Evolutionary conservation across 2,797 vertebrate genomes (phyloP), one percentile per base, ranked within the genome.

Genomic region (Cephalopachus bancanus): DNA sequence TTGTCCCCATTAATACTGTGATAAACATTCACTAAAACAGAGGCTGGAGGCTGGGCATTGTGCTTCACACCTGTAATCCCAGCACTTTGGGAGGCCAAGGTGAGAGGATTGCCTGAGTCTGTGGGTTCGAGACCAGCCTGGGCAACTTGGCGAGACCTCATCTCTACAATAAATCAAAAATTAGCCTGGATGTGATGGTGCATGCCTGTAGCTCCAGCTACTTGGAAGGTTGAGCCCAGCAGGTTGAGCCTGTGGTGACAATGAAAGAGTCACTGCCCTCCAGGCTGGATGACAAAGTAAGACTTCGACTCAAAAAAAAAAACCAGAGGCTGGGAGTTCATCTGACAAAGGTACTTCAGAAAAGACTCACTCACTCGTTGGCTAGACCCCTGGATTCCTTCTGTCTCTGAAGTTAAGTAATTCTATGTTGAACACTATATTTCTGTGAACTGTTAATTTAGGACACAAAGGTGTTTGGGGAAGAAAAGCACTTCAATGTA

Each of bases 381-480:
- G 3, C 30, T 88, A 24, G 7, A 20, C 24, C 30, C 53, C 62
- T 69, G 51, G 65, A 4, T 44, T 84, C 44, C 12, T 76, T 83
- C 30, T 20, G 71, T 62, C 2, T 81, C 80, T 85, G 49, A 92
- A 59, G 65, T 87, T 33, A 65, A 90, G 26, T 69, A 57, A 81
- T 67, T 87, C 20, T 69, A 80, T 78, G 55, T 87, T 81, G 51
- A 95, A 49, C 60, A 80, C 53, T 91, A 64, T 78, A 69, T 64
- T 72, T 95, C 84, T 24, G 67, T 72, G 8, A 83, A 92, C 19
- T 88, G 94, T n/a, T 88, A 67, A 80, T 74, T 91, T 93, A 65
- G 33, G 14, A 7, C 17, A 85, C 20, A 16, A 44, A 93, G 20
- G 2, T 37, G 28, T 62, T 0, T 72, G 49, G 16, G 9, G 83